Base-by-base conservation (phyloP, 2,113 vertebrate species). In the Ptilonorhynchus violaceus region DNA sequence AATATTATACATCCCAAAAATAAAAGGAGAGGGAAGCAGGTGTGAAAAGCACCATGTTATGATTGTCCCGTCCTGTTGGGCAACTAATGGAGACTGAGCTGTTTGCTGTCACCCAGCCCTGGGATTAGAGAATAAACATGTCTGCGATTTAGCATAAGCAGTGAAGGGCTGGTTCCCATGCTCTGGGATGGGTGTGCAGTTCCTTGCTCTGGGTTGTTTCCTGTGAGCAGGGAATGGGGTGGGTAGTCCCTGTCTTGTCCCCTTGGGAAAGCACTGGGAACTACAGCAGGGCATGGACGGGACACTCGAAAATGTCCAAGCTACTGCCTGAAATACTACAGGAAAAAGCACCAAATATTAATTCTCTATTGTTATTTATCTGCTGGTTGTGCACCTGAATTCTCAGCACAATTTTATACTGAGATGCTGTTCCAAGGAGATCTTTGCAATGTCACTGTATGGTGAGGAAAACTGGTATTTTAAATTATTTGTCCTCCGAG, bases 261-360 rank as follows among this genome's bases (percentile, higher is more conserved):
- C 15, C 4, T 11, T 18, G 47, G 41, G 37, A 21, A 52, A 46
- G 49, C 49, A 3, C 82, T n/a, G 79, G 46, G 17, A 39, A 15
- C 49, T 60, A 6, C 15, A 63, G 67, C 30, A 21, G 24, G 31
- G 31, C 2, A 2, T 15, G 37, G 11, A 33, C 21, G 22, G n/a
- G 9, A 62, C 16, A 1, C 41, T 44, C 13, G 5, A 14, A 47
- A 8, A 49, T 35, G 25, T 28, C 31, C 20, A 9, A 44, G 3
- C 12, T 62, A 3, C n/a, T 59, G 11, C 15, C 33, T 20, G 18
- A 76, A 76, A 63, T 28, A 5, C 41, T 17, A 0, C n/a, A 60
- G n/a, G 2, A 28, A 47, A 66, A 21, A 0, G 0, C 5, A 16
- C 7, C 17, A 4, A 25, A 9, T 4, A 6, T 15, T 1, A 30